A percentile compares a stretch with the other conserved stretches of the same genome.
Evolutionary conservation across 2,888 invertebrate genomes (phyloP).

Genomic region (Zaprionus obscuricornis): DNA sequence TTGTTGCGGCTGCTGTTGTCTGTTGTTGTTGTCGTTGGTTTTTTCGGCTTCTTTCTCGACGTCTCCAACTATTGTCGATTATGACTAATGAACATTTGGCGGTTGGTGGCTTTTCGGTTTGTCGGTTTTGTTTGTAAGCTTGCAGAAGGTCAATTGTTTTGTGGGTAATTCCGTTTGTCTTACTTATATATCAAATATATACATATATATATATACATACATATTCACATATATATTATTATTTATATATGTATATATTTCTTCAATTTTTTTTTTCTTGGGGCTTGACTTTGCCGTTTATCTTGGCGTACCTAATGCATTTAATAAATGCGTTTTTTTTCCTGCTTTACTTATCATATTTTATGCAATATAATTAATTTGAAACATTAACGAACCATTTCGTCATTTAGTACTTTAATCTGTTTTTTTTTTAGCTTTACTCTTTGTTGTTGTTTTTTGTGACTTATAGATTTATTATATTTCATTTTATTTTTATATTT

Average conservation of each 20-base stretch:
- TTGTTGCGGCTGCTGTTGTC: conserved; percentile 22
- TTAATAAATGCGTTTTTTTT: conserved; percentile 44
- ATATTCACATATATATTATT: not conserved
- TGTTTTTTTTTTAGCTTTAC: conserved; percentile 40
- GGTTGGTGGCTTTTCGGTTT: conserved; percentile 33
- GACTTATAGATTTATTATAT: not conserved
- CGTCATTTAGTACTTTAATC: conserved; percentile 53
- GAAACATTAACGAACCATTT: conserved; percentile 71
- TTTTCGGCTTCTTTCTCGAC: conserved; percentile 65
- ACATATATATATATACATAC: not conserved
- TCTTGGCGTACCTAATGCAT: conserved; percentile 55
- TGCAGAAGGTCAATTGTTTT: conserved; percentile 73
- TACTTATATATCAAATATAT: no score
- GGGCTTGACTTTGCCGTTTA: conserved; percentile 49
- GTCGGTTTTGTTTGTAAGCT: conserved; percentile 60
- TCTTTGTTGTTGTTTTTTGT: conserved; percentile 9
- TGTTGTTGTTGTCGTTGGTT: conserved; percentile 35
- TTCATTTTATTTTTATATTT: not conserved
- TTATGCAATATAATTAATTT: conserved; percentile 65
- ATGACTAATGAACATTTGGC: conserved; percentile 70
- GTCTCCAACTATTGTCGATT: conserved; percentile 59
- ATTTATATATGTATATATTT: conserved; percentile 6
- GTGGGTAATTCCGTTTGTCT: conserved; percentile 69
- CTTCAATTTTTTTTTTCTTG: conserved; percentile 25
- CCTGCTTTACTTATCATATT: conserved; percentile 45